Evolutionary conservation across 2,888 invertebrate genomes (phyloP).

Genomic region (Laothoe populi): DNA sequence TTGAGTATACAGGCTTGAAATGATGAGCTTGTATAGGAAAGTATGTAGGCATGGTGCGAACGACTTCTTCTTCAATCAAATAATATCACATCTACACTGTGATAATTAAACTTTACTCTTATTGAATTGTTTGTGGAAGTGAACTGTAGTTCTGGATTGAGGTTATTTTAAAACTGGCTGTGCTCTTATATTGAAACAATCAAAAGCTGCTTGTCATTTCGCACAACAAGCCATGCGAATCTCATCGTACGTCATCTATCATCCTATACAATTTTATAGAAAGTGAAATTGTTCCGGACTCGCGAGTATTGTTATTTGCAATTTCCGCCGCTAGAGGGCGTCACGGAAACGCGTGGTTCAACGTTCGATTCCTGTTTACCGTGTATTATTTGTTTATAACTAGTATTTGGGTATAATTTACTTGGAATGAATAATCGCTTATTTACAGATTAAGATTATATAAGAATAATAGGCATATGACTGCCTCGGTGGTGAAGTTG

Average conservation of each 20-base stretch:
- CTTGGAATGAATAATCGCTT: neutral
- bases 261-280: constrained; percentile 4
- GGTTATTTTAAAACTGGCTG: no score
- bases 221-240: constrained; percentile 10
- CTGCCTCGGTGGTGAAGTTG: no score
- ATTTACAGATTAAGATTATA: no score
- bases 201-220: constrained; percentile 4
- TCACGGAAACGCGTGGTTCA: constrained; percentile 1
- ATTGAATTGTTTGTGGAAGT: no score
- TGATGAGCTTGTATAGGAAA: no score
- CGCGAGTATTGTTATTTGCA: constrained; percentile 18
- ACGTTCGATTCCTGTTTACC: constrained; percentile 6
- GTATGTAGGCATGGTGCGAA: no score
- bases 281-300: constrained; percentile 21
- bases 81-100: no score
- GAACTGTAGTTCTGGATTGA: no score
- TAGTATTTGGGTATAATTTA: constrained; percentile 10
- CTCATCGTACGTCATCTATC: neutral
- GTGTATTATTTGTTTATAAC: constrained; percentile 12
- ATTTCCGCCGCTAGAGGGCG: constrained; percentile 18
- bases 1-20: no score
- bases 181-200: neutral
- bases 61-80: no score
- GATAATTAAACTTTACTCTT: no score
- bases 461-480: no score